These are phyloP conservation scores for Melanerpes formicivorus DNA, from an alignment of 2,113 vertebrate genomes.

Conservation along the genomic window DNA sequence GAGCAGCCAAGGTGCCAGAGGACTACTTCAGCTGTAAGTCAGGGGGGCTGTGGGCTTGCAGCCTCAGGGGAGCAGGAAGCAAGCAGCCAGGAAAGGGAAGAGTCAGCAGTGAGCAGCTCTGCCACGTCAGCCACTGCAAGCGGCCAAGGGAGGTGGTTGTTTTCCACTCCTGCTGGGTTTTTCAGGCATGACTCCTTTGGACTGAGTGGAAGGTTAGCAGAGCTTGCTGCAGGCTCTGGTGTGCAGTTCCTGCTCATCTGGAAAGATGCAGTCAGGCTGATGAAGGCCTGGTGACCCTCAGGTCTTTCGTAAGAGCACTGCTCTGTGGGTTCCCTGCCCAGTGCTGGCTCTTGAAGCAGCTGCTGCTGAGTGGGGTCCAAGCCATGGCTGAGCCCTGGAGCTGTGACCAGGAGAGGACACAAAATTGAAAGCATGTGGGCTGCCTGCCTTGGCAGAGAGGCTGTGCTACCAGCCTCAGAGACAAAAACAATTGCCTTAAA, in stretches of 20 bases:
- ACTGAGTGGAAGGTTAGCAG: background rate
- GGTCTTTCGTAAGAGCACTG: background rate
- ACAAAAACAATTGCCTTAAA: background rate
- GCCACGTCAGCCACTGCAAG: background rate
- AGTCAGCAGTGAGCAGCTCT: background rate
- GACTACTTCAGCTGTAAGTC: slow-evolving; percentile 88
- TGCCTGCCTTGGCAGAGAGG: background rate
- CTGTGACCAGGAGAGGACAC: background rate
- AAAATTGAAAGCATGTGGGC: background rate
- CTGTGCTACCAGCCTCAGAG: background rate
- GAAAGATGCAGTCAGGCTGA: background rate
- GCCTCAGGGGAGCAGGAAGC: background rate
- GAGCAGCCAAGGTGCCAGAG: slow-evolving; percentile 77
- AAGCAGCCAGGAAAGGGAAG: background rate
- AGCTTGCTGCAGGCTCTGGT: background rate
- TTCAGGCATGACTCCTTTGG: background rate
- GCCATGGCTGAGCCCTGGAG: background rate
- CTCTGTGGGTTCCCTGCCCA: background rate
- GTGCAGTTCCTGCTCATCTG: background rate
- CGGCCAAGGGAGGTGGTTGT: background rate
- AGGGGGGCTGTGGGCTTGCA: background rate
- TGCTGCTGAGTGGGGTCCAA: background rate
- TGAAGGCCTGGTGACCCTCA: background rate
- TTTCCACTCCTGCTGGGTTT: background rate
- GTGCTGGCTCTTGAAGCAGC: too few species aligned